phyloP scores from a whole-genome alignment of 2,888 invertebrate genomes.

The Megalurothrips usitatus region DNA sequence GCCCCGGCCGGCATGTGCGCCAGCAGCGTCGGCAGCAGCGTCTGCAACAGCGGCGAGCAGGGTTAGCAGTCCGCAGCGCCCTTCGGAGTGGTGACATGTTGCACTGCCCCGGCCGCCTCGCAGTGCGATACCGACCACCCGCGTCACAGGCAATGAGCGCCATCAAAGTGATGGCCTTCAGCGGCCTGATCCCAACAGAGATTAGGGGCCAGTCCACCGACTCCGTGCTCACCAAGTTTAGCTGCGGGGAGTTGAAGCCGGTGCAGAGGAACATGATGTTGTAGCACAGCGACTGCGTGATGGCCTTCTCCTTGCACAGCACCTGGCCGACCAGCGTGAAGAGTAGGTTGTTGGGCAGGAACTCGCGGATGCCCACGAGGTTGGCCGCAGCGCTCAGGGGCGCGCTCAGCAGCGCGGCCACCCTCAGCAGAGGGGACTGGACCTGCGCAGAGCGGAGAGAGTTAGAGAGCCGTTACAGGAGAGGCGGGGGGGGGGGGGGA shows the following conservation, averaged over 20 bases:
- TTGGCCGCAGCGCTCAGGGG: conserved; percentile 42
- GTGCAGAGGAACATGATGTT: conserved; percentile 56
- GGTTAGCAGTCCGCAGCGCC: background rate
- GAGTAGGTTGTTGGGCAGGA: conserved; percentile 43
- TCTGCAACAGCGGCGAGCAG: conserved; percentile 41
- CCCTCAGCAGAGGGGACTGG: conserved; percentile 43
- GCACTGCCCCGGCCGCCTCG: background rate
- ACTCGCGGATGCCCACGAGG: conserved; percentile 45
- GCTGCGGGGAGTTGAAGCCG: conserved; percentile 55
- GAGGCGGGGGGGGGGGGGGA: no score
- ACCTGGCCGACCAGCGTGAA: conserved; percentile 40
- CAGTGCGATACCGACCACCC: background rate
- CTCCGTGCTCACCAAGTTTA: conserved; percentile 51
- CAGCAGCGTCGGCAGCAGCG: conserved; percentile 54
- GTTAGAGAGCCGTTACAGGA: no score
- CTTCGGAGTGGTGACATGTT: no score
- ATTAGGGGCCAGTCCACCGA: no score
- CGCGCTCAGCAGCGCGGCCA: conserved; percentile 44
- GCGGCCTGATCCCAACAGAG: no score
- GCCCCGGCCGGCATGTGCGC: conserved; percentile 55
- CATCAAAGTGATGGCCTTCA: no score
- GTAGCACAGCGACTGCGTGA: conserved; percentile 54
- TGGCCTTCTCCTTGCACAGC: conserved; percentile 49
- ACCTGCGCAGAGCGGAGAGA: background rate
- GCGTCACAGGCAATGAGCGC: no score